These are phyloP conservation scores for Spatulosminthurus flaviceps DNA, from an alignment of 2,888 invertebrate species.

Conservation along the genomic window DNA sequence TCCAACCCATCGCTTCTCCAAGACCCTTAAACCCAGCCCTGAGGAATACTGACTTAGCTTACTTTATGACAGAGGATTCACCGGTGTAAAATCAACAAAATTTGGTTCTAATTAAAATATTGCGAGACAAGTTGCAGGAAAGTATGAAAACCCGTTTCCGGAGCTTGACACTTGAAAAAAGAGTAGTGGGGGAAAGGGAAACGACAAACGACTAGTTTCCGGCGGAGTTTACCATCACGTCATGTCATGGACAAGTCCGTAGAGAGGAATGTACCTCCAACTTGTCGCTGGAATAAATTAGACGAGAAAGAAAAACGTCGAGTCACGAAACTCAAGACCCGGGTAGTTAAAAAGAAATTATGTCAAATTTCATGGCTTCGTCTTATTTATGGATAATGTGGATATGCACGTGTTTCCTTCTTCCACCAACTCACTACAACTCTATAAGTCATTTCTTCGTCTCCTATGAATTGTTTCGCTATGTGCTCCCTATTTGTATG, in stretches of 20 bases:
- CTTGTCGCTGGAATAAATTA: constrained; percentile 9
- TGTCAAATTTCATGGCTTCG: constrained; percentile 45
- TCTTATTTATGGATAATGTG: constrained; percentile 40
- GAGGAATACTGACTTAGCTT: too few relatives aligned
- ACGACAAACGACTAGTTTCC: constrained; percentile 43
- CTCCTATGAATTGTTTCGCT: too few relatives aligned
- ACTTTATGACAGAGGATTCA: too few relatives aligned
- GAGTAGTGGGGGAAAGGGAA: constrained; percentile 24
- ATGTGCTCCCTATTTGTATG: neutral
- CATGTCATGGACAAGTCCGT: constrained; percentile 21
- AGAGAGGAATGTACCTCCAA: neutral
- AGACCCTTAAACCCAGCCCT: too few relatives aligned
- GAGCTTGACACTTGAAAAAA: neutral
- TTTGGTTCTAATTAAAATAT: constrained; percentile 14
- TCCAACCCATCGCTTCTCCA: too few relatives aligned
- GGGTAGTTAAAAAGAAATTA: constrained; percentile 49
- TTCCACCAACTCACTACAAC: too few relatives aligned
- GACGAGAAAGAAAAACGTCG: neutral
- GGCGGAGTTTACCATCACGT: neutral
- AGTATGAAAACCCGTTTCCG: constrained; percentile 9
- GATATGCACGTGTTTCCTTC: neutral
- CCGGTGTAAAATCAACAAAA: neutral
- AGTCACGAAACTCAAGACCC: constrained; percentile 31
- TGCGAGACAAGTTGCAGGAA: neutral
- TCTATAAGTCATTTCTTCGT: too few relatives aligned